Conservation (phyloP, 2,797 vertebrate genomes). For the Epinephelus malabaricus region DNA sequence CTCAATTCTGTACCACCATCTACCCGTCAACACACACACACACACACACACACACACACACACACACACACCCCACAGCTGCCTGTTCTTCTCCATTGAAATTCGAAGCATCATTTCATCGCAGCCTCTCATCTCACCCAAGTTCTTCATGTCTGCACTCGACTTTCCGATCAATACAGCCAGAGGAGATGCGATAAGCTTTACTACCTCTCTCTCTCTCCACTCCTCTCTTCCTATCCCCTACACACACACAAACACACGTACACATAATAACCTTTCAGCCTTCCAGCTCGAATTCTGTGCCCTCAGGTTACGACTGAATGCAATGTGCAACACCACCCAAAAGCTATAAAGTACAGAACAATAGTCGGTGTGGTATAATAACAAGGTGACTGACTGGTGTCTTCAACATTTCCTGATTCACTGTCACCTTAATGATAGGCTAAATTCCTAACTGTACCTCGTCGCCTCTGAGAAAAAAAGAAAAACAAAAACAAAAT, state of each 20-base stretch:
- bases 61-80: background rate
- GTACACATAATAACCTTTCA: background rate
- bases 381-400: background rate
- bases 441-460: no score
- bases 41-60: slow-evolving; percentile 9
- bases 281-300: background rate
- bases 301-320: background rate
- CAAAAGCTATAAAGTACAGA: background rate
- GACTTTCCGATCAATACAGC: slow-evolving; percentile 20
- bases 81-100: background rate
- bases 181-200: slow-evolving; percentile 21
- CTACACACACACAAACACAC: background rate
- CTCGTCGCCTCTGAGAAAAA: no score
- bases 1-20: background rate
- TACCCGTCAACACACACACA: background rate
- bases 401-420: background rate
- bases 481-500: no score
- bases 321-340: background rate
- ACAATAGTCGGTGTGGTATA: no score
- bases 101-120: slow-evolving; percentile 2
- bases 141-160: background rate
- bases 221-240: background rate
- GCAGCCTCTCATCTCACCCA: slow-evolving; percentile 3
- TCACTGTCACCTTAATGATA: background rate
- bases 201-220: background rate